Percentiles rank a stretch among this genome's conserved stretches.
phyloP scores from a whole-genome alignment of 2,113 vertebrate species.

The Cavia aperea region DNA sequence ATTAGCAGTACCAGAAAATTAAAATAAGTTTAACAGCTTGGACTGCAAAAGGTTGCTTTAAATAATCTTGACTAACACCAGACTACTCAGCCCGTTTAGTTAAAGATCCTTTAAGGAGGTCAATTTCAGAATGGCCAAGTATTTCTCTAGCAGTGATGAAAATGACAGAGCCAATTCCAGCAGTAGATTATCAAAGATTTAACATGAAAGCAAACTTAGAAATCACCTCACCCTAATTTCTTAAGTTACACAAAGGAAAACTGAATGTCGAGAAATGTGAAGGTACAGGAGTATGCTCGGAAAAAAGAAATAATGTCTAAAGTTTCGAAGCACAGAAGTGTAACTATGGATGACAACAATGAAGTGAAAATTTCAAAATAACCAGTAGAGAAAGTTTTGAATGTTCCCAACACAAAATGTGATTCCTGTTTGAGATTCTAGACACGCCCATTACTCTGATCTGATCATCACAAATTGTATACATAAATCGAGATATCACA shows the following conservation, averaged over 20 bases:
- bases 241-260: slow-evolving; percentile 41
- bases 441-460: background rate
- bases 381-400: background rate
- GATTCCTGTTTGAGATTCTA: background rate
- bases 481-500: background rate
- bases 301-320: background rate
- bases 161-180: slow-evolving; percentile 39
- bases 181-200: slow-evolving; percentile 35
- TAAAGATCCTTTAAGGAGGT: slow-evolving; percentile 27
- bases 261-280: slow-evolving; percentile 15
- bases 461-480: background rate
- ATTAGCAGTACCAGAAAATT: background rate
- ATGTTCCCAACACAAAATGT: background rate
- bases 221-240: slow-evolving; percentile 37
- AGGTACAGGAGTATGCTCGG: no score
- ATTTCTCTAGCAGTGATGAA: slow-evolving; percentile 36
- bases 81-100: background rate
- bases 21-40: slow-evolving; percentile 25
- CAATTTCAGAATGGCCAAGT: slow-evolving; percentile 36
- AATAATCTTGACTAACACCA: slow-evolving; percentile 26
- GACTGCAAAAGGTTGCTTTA: slow-evolving; percentile 20
- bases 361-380: background rate
- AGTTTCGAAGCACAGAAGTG: background rate
- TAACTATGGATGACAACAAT: no score
- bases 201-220: slow-evolving; percentile 35